Evolutionary conservation across 2,888 invertebrate species (phyloP).

Genomic region (Biston betularia): DNA sequence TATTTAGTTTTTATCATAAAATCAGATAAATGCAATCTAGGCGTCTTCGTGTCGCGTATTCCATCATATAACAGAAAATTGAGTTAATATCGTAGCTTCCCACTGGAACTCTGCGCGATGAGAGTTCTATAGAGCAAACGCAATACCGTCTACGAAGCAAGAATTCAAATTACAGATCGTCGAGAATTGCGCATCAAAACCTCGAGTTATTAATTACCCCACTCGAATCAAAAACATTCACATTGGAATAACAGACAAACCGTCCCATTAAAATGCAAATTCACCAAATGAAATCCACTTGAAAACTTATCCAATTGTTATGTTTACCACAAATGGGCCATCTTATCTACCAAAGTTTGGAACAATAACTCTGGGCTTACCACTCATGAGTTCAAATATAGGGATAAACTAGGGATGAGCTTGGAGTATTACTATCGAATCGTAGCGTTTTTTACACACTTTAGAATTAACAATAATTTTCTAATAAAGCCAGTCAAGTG

Average conservation of each 20-base stretch:
- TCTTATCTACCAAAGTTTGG: conserved; percentile 26
- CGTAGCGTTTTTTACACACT: background rate
- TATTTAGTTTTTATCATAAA: too few species aligned
- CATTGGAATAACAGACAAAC: conserved; percentile 12
- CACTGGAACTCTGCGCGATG: too few species aligned
- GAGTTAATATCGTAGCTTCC: too few species aligned
- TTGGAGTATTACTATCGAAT: background rate
- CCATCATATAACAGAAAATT: too few species aligned
- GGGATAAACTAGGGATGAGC: background rate
- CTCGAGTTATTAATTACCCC: background rate
- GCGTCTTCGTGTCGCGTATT: too few species aligned
- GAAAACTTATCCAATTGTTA: conserved; percentile 31
- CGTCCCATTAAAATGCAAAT: conserved; percentile 24
- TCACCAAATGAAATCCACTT: conserved; percentile 25
- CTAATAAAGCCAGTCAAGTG: too few species aligned
- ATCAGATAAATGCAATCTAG: too few species aligned
- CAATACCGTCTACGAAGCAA: too few species aligned
- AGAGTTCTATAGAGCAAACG: too few species aligned
- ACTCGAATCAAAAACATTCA: conserved; percentile 7
- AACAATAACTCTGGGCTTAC: conserved; percentile 29
- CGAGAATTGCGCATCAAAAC: background rate
- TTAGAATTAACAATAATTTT: too few species aligned
- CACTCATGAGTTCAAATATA: conserved; percentile 17
- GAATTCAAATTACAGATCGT: too few species aligned
- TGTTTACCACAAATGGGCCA: conserved; percentile 31